Conservation (phyloP, 2,797 vertebrate species). For the Cyclopterus lumpus region DNA sequence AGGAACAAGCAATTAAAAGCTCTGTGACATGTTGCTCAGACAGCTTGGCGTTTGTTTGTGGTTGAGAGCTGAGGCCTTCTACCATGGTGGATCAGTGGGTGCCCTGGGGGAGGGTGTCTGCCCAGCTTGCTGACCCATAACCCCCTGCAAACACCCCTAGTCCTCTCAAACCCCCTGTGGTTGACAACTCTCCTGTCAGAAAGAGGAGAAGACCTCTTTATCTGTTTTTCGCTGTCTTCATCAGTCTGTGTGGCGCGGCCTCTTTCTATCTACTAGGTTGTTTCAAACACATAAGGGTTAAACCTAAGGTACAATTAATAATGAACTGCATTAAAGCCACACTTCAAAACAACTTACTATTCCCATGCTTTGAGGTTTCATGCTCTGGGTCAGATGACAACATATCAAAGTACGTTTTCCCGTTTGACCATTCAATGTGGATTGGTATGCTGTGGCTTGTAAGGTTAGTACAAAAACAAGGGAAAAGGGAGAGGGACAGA, state of each 20-base stretch:
- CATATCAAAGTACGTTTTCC: conserved; percentile 65
- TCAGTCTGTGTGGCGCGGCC: conserved; percentile 38
- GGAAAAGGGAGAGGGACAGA: conserved; percentile 54
- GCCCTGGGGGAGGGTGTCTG: conserved; percentile 77
- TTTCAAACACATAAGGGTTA: conserved; percentile 25
- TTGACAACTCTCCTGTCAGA: conserved; percentile 81
- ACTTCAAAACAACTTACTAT: conserved; percentile 23
- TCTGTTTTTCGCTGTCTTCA: conserved; percentile 68
- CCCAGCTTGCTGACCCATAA: conserved; percentile 83
- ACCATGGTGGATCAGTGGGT: conserved; percentile 68
- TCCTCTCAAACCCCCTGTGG: conserved; percentile 72
- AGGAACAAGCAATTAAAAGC: conserved; percentile 86
- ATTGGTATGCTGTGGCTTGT: conserved; percentile 64
- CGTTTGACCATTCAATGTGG: conserved; percentile 50
- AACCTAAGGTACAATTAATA: conserved; percentile 30
- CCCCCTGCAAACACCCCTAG: conserved; percentile 75
- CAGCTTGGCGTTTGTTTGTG: conserved; percentile 83
- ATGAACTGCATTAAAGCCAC: conserved; percentile 23
- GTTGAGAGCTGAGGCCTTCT: conserved; percentile 75
- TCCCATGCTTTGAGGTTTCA: conserved; percentile 26
- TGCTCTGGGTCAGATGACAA: conserved; percentile 47
- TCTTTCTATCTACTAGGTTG: conserved; percentile 17
- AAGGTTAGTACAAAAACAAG: conserved; percentile 66
- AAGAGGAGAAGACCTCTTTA: conserved; percentile 76
- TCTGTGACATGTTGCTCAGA: conserved; percentile 81